Conservation (phyloP, 1,140 invertebrate genomes). For the Plodia interpunctella region DNA sequence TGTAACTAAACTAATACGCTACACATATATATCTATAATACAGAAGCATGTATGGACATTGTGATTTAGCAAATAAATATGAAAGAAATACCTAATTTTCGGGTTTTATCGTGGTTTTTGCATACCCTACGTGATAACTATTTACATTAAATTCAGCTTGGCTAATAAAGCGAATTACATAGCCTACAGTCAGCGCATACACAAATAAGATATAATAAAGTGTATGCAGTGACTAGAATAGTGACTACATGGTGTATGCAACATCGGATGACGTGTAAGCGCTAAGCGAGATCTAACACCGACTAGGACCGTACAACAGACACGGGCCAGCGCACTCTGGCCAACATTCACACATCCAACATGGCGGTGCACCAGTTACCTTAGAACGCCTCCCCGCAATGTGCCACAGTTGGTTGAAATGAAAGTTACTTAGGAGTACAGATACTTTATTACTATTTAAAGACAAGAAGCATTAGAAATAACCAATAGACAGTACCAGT, state of each 20-base stretch:
- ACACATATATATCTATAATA: conserved; percentile 20
- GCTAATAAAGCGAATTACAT: neutral
- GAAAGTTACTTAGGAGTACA: conserved; percentile 75
- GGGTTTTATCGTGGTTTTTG: conserved; percentile 6
- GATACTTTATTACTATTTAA: conserved; percentile 75
- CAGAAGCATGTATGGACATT: conserved; percentile 25
- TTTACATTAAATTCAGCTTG: conserved; percentile 14
- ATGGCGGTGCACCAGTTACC: conserved; percentile 59
- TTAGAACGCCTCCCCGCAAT: conserved; percentile 58
- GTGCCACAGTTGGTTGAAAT: conserved; percentile 66
- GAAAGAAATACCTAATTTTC: neutral
- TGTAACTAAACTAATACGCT: conserved; percentile 13
- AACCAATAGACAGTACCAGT: conserved; percentile 49
- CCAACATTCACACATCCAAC: conserved; percentile 49
- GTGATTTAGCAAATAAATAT: conserved; percentile 10
- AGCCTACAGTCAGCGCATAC: conserved; percentile 2
- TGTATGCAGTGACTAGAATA: conserved; percentile 1
- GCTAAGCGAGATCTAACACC: conserved; percentile 51
- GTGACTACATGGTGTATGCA: conserved; percentile 10
- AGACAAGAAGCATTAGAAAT: conserved; percentile 62
- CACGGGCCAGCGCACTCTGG: conserved; percentile 43
- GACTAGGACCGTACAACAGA: conserved; percentile 58
- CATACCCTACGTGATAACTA: conserved; percentile 13
- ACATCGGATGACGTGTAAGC: neutral
- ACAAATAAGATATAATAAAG: neutral